These are phyloP conservation scores for Tachuris rubrigastra DNA, from an alignment of 2,113 vertebrate genomes.

Conservation along the genomic window DNA sequence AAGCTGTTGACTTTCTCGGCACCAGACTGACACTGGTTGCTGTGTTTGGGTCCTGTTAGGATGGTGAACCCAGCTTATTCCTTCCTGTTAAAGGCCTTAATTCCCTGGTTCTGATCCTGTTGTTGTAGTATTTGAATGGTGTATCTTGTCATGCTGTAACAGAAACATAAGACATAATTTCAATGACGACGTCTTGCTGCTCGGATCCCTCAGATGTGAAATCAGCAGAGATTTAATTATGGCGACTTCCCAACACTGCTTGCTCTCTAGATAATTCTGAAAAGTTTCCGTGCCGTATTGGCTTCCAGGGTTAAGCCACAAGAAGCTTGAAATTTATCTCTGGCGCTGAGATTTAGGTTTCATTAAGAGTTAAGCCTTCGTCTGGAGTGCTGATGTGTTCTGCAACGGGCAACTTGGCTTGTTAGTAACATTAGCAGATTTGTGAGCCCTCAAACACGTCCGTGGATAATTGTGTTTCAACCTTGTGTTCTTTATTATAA, in stretches of 20 bases:
- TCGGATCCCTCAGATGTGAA: neutral
- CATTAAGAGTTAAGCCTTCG: slow-evolving; percentile 19
- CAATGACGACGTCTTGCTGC: neutral
- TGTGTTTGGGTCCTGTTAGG: neutral
- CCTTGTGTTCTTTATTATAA: slow-evolving; percentile 42
- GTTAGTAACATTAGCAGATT: slow-evolving; percentile 40
- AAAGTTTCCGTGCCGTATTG: slow-evolving; percentile 31
- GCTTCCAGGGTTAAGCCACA: slow-evolving; percentile 19
- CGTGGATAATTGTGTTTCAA: slow-evolving; percentile 28
- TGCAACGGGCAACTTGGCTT: neutral
- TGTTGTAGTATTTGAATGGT: neutral
- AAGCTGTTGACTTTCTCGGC: neutral
- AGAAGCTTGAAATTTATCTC: slow-evolving; percentile 45
- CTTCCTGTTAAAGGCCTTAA: neutral
- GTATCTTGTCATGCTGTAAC: neutral
- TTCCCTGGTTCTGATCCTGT: neutral
- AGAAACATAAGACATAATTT: neutral
- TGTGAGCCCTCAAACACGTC: slow-evolving; percentile 11
- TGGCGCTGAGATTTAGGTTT: slow-evolving; percentile 11
- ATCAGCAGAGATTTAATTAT: slow-evolving; percentile 1
- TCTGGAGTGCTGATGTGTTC: slow-evolving; percentile 43
- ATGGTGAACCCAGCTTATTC: neutral
- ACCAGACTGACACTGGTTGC: neutral
- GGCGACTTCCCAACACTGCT: neutral
- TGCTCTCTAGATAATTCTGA: slow-evolving; percentile 12